phyloP scores from a whole-genome alignment of 2,113 vertebrate genomes.

The Dendropsophus ebraccatus region DNA sequence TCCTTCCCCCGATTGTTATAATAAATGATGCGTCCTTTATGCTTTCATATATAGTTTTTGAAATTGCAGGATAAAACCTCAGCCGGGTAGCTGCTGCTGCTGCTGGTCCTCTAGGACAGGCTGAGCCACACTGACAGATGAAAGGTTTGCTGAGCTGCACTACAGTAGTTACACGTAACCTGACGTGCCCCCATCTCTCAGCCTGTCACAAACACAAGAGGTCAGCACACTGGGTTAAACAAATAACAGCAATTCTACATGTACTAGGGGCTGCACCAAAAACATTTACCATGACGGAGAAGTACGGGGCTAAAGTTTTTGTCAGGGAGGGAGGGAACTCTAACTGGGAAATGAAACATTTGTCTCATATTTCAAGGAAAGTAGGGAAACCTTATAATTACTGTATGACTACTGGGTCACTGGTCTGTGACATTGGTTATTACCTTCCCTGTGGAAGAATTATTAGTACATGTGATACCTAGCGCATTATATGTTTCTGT shows the following conservation, averaged over 20 bases:
- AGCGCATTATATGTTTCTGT: too few relatives aligned
- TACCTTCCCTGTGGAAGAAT: too few relatives aligned
- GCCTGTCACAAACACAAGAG: constrained; percentile 42
- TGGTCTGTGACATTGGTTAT: too few relatives aligned
- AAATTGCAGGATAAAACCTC: too few relatives aligned
- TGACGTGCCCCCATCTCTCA: constrained; percentile 36
- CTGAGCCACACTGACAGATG: not conserved
- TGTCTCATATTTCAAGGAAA: not conserved
- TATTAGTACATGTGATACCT: too few relatives aligned
- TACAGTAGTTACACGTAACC: constrained; percentile 39
- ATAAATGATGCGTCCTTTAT: too few relatives aligned
- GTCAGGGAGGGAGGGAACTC: not conserved
- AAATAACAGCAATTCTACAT: constrained; percentile 49
- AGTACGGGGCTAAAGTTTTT: not conserved
- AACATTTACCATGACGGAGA: constrained; percentile 8
- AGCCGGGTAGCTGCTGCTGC: too few relatives aligned
- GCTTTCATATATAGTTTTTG: too few relatives aligned
- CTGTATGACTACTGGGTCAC: too few relatives aligned
- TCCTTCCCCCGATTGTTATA: too few relatives aligned
- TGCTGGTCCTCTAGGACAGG: not conserved
- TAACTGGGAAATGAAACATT: not conserved
- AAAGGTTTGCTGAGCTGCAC: not conserved
- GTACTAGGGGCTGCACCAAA: not conserved
- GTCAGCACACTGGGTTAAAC: constrained; percentile 42
- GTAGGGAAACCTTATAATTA: not conserved